Evolutionary conservation across 2,113 vertebrate genomes (phyloP), one percentile per base, ranked within the genome.

Genomic region (Edolisoma coerulescens): DNA sequence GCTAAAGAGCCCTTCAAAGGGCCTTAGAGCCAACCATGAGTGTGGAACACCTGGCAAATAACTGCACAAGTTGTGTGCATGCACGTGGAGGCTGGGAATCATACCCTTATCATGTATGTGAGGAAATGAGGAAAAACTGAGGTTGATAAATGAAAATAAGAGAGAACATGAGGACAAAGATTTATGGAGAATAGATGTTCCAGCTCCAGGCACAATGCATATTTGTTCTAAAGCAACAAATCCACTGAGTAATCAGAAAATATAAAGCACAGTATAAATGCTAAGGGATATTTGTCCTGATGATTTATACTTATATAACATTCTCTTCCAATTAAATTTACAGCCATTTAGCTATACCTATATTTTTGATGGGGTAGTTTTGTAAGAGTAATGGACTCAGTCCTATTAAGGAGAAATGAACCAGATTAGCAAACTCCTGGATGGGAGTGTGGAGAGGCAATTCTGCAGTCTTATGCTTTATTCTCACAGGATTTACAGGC

Each of bases 361-460:
- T 90, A 69, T 84, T 94, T 88, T 82, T 73, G 80, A 87, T 95
- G 52, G 92, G 85, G 87, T 95, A 79, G 71, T 78, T 96, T 86
- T 95, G n/a, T 84, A 57, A 87, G 76, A 89, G 79, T 84, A 94
- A 95, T 80, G 83, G 23, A 69, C 37, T 81, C 65, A 78, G 49
- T 53, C 61, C 73, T 69, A 90, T 93, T 95, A 87, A 57, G 22
- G 41, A 93, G 77, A 95, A 95, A 87, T 27, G 56, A 94, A 64
- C 44, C n/a, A 94, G 93, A 95, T 92, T 96, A 96, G 95, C n/a
- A 57, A 92, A 78, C 44, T 92, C 60, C 69, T 81, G 63, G 30
- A 95, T 68, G 32, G 60, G 50, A 90, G 49, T 0, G 1, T 4
- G 7, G 79, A 60, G 0, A 0, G 37, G 61, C 37, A 70, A 37